A percentile compares a stretch with the other conserved stretches of the same genome.
These are phyloP conservation scores for Cantharis rufa DNA, from an alignment of 2,888 invertebrate genomes.

Conservation along the genomic window DNA sequence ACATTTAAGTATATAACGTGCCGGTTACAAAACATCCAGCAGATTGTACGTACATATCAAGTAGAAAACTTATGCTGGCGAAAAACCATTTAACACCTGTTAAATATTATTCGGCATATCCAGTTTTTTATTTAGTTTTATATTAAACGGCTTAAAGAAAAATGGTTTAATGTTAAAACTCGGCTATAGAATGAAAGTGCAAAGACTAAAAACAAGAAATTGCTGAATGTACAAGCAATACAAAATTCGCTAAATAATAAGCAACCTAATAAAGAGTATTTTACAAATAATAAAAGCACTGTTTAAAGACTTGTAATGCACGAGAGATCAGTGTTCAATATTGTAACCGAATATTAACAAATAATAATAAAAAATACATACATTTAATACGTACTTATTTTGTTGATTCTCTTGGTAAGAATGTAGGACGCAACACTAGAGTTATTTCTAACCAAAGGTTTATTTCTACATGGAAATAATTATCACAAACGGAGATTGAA, in stretches of 20 bases:
- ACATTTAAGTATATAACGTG: no score
- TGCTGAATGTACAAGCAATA: not conserved
- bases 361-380: constrained; percentile 8
- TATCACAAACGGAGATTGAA: no score
- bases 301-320: constrained; percentile 25
- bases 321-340: constrained; percentile 26
- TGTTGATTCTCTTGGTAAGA: not conserved
- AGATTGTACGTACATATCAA: no score
- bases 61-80: no score
- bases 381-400: not conserved
- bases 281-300: constrained; percentile 17
- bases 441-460: no score
- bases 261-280: not conserved
- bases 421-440: no score
- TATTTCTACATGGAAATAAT: no score
- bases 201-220: not conserved
- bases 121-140: not conserved
- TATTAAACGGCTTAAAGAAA: not conserved
- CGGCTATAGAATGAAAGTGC: not conserved
- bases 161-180: not conserved
- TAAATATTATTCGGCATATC: no score
- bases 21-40: no score
- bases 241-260: not conserved
- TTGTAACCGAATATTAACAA: constrained; percentile 25
- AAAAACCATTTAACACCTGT: no score